A percentile compares a stretch with the other conserved stretches of the same genome.
Evolutionary conservation across 2,797 vertebrate species (phyloP).

Genomic region (Aplochiton taeniatus): DNA sequence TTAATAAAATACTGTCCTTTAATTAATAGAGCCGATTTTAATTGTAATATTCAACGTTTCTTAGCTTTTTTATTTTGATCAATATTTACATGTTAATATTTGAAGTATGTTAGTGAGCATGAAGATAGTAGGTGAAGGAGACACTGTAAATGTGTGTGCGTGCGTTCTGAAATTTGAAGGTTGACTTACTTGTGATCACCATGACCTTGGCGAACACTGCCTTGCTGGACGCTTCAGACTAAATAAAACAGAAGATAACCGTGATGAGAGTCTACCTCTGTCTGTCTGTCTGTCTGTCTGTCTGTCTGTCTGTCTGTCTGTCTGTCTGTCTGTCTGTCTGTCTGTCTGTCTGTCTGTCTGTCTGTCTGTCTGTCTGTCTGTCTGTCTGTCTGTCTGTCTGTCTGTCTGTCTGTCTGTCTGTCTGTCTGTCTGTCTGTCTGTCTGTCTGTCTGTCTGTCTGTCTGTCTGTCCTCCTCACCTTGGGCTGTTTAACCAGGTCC

Average conservation of each 20-base stretch:
- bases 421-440: neutral
- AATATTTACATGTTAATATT: no score
- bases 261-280: no score
- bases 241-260: conserved; percentile 44
- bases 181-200: conserved; percentile 96
- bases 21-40: no score
- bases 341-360: neutral
- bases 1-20: neutral
- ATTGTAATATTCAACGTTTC: no score
- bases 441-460: neutral
- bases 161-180: neutral
- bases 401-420: no score
- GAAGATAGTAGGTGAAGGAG: neutral
- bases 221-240: conserved; percentile 96
- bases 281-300: no score
- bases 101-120: neutral
- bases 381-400: neutral
- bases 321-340: no score
- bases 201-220: conserved; percentile 98
- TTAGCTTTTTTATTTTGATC: no score
- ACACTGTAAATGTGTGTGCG: neutral
- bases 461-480: neutral
- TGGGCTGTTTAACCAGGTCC: conserved; percentile 68
- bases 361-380: neutral
- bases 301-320: no score